A percentile compares a stretch with the other conserved stretches of the same genome.
Evolutionary conservation across 1,140 invertebrate genomes (phyloP).

Genomic region (Papilio dardanus): DNA sequence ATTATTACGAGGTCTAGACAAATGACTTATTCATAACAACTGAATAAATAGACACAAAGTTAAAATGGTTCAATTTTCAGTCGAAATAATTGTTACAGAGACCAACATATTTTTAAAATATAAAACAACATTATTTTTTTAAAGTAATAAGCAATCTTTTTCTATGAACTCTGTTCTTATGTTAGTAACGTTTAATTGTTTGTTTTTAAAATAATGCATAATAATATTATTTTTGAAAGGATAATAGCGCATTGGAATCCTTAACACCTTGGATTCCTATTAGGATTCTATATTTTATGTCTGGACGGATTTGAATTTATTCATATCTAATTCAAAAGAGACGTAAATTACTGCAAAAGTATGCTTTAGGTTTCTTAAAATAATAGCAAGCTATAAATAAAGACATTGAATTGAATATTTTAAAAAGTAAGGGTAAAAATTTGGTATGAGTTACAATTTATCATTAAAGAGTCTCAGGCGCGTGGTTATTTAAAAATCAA

Average conservation of each 20-base stretch:
- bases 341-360: not conserved
- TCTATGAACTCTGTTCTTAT: not conserved
- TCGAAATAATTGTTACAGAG: not conserved
- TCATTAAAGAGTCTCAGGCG: not conserved
- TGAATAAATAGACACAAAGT: not conserved
- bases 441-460: not conserved
- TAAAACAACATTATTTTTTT: not conserved
- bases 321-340: not conserved
- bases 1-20: not conserved
- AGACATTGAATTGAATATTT: not conserved
- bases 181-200: not conserved
- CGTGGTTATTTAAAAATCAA: not conserved
- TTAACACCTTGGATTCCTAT: not conserved
- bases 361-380: not conserved
- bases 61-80: not conserved
- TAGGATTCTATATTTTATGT: slow-evolving; percentile 6
- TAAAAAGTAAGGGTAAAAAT: not conserved
- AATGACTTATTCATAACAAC: not conserved
- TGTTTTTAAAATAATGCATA: not conserved
- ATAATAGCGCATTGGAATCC: not conserved
- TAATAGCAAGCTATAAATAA: not conserved
- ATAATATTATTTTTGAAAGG: not conserved
- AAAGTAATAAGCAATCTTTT: not conserved
- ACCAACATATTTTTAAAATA: not conserved
- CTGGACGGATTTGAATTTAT: slow-evolving; percentile 6